phyloP scores from a whole-genome alignment of 2,113 vertebrate species.

The Tragelaphus scriptus region DNA sequence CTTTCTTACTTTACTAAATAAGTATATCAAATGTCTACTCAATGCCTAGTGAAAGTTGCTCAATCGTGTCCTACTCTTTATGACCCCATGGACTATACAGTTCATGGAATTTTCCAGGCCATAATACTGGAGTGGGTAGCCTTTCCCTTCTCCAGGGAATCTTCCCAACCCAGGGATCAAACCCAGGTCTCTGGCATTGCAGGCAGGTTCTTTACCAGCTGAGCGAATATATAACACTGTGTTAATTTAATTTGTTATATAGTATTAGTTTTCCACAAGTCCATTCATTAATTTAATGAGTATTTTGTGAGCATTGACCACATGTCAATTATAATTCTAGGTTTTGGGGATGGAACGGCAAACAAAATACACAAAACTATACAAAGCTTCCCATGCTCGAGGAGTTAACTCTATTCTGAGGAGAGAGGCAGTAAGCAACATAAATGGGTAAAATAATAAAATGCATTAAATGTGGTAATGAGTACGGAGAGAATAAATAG shows the following conservation, averaged over 20 bases:
- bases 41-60: neutral
- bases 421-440: no score
- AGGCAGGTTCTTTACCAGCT: neutral
- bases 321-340: accelerated
- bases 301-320: neutral
- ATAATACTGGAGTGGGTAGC: neutral
- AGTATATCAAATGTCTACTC: accelerated
- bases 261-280: accelerated
- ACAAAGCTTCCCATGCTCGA: accelerated
- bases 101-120: neutral
- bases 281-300: accelerated
- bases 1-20: no score
- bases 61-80: accelerated
- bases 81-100: neutral
- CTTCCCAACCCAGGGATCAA: neutral
- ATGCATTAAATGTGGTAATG: accelerated
- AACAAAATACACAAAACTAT: accelerated
- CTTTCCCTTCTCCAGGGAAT: neutral
- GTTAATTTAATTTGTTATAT: neutral
- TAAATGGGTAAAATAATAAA: accelerated
- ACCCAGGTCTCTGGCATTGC: neutral
- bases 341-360: neutral
- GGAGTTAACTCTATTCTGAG: accelerated
- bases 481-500: accelerated
- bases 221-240: accelerated